Evolutionary conservation across 2,797 vertebrate genomes (phyloP).

Genomic region (Ficedula albicollis): DNA sequence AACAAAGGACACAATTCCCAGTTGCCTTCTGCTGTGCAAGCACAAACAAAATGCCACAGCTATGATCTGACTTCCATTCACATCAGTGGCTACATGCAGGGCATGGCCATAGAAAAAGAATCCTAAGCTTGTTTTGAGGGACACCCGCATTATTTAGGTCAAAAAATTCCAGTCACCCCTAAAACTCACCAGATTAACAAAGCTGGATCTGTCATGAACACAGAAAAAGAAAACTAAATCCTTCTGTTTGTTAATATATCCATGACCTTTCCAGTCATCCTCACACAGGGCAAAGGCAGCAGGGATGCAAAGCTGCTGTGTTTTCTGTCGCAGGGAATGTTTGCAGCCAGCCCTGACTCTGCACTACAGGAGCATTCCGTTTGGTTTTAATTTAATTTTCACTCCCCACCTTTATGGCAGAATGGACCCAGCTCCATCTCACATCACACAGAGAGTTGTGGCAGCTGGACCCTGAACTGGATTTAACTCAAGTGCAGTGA

Average conservation of each 20-base stretch:
- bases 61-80: background rate
- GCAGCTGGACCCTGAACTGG: background rate
- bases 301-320: background rate
- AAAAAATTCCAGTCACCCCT: background rate
- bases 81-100: background rate
- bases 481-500: too few species aligned
- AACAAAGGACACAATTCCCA: constrained; percentile 4
- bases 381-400: background rate
- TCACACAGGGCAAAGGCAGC: background rate
- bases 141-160: background rate
- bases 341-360: background rate
- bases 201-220: background rate
- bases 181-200: background rate
- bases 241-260: background rate
- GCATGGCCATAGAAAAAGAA: background rate
- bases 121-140: background rate
- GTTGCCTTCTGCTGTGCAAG: background rate
- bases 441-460: background rate
- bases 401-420: background rate
- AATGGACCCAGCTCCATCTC: background rate
- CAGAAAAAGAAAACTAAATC: background rate
- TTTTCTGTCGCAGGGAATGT: background rate
- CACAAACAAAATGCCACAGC: background rate
- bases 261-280: background rate
- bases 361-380: background rate